Evolutionary conservation across 2,113 vertebrate genomes (phyloP), one percentile per base, ranked within the genome.

Genomic region (Colinus virginianus): DNA sequence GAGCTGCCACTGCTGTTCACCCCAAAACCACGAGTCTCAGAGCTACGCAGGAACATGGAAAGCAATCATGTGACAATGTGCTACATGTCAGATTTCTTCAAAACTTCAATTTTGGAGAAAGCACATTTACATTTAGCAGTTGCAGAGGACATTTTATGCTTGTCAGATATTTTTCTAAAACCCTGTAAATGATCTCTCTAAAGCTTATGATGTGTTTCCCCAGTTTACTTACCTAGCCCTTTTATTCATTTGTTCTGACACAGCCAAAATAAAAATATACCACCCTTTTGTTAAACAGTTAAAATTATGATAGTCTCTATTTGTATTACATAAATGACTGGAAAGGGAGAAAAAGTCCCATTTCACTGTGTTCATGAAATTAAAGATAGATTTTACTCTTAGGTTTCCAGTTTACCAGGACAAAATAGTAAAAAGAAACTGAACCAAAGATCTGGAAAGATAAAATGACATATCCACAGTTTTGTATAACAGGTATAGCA

Each of bases 191-290:
- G 21, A 72, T 84, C 16, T 56, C 55, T 56, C 13, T 76, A 40
- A 78, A 76, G 64, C 36, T 55, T 17, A 63, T 75, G 9, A 48
- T 22, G 12, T 26, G 4, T 82, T 25, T 79, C 51, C 9, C 9
- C 21, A 49, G 34, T 67, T 84, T 94, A 78, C n/a, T 87, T 93
- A 53, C 23, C 6, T 51, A 43, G 36, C 18, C 59, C 72, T 95
- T 93, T 84, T 15, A 84, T 96, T 95, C 68, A 51, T 90, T 45
- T 87, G 15, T 78, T 19, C 89, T 88, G 91, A 55, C 17, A 76
- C 48, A 94, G 64, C 8, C 61, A 70, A 71, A 79, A 82, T 88
- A 76, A 87, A 96, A 95, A 90, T 10, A 56, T 14, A 2, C 38
- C 38, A 59, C 4, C 4, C 69, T 92, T 82, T 90, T 34, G 55